phyloP scores from a whole-genome alignment of 2,113 vertebrate genomes.

The Apus apus region DNA sequence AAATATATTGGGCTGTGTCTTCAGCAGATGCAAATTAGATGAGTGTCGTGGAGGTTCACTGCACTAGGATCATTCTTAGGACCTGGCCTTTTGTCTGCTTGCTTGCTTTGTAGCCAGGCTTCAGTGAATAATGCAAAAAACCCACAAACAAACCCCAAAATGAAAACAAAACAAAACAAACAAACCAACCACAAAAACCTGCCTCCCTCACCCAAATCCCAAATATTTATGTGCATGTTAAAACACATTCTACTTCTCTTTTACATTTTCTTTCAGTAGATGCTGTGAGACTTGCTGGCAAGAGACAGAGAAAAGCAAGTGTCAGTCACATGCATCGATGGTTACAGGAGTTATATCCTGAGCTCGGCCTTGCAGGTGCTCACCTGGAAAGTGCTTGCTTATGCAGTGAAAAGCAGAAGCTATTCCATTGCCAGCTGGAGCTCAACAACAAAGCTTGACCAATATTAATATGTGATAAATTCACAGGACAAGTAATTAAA shows the following conservation, averaged over 20 bases:
- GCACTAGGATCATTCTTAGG: not conserved
- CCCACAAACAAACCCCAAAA: accelerated
- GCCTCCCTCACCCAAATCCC: not conserved
- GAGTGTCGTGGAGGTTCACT: not conserved
- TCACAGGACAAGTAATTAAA: not conserved
- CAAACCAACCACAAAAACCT: not conserved
- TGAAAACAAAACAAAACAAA: not conserved
- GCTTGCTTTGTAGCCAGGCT: not conserved
- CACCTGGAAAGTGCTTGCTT: not conserved
- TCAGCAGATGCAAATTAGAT: not conserved
- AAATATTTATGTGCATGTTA: not conserved
- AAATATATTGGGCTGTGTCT: not conserved
- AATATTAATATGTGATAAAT: not conserved
- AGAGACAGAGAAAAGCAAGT: not conserved
- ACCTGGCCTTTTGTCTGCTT: not conserved
- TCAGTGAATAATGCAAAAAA: not conserved
- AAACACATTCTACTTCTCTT: not conserved
- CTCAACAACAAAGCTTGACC: not conserved
- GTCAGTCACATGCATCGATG: not conserved
- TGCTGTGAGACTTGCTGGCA: not conserved
- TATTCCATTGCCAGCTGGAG: not conserved
- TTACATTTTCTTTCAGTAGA: not conserved
- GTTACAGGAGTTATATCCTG: not conserved
- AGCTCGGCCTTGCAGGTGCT: not conserved
- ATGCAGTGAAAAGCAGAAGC: not conserved